Conservation (phyloP, 1,140 invertebrate genomes). For the Microplitis mediator region DNA sequence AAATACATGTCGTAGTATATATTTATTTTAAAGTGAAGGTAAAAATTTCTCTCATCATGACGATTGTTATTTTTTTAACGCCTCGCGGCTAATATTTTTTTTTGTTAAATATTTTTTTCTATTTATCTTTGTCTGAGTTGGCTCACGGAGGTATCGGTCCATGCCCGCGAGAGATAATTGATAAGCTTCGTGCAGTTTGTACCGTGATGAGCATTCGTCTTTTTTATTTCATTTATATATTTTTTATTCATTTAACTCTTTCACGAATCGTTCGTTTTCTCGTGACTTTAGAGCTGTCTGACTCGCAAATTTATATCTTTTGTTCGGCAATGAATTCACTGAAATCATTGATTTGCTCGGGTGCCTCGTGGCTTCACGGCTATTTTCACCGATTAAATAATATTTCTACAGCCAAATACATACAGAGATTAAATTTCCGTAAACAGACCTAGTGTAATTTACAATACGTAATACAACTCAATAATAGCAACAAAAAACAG, state of each 20-base stretch:
- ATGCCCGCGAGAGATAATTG: constrained; percentile 29
- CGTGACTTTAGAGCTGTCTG: background rate
- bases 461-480: too few relatives aligned
- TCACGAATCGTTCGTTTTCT: background rate
- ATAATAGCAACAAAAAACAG: too few relatives aligned
- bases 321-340: background rate
- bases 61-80: background rate
- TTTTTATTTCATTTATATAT: background rate
- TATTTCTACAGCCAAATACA: background rate
- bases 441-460: background rate
- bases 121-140: constrained; percentile 9
- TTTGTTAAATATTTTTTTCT: background rate
- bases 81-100: background rate
- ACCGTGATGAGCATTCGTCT: background rate
- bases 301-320: constrained; percentile 19
- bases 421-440: background rate
- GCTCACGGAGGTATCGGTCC: constrained; percentile 19
- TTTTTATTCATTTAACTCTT: constrained; percentile 16
- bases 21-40: background rate
- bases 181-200: constrained; percentile 27
- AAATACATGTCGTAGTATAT: too few relatives aligned
- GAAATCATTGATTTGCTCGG: constrained; percentile 19
- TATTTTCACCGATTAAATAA: constrained; percentile 11
- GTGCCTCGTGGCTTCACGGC: constrained; percentile 14
- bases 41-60: background rate